Evolutionary conservation across 2,888 invertebrate genomes (phyloP).

Genomic region (Amphipoea oculea): DNA sequence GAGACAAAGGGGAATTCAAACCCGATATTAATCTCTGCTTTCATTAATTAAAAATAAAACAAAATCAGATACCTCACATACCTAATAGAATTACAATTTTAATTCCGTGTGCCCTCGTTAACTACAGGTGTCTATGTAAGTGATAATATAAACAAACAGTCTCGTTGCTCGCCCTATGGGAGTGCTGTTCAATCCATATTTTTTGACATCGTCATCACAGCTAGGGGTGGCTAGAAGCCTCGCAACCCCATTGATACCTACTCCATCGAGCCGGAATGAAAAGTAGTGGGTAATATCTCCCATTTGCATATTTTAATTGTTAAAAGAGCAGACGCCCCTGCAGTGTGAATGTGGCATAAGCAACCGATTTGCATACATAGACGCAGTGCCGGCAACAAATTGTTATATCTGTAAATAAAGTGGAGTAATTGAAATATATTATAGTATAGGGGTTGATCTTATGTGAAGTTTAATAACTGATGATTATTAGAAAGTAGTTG

Average conservation of each 20-base stretch:
- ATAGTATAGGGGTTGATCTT: not conserved
- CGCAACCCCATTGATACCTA: conserved; percentile 77
- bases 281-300: conserved; percentile 88
- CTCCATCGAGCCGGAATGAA: conserved; percentile 85
- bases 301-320: conserved; percentile 91
- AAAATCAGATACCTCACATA: conserved; percentile 20
- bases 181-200: conserved; percentile 70
- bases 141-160: conserved; percentile 69
- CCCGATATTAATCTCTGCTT: not conserved
- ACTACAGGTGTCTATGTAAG: conserved; percentile 54
- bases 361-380: conserved; percentile 86
- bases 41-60: conserved; percentile 16
- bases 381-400: conserved; percentile 77
- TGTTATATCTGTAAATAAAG: conserved; percentile 82
- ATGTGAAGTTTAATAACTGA: conserved; percentile 8
- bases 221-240: conserved; percentile 67
- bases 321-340: conserved; percentile 76
- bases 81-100: conserved; percentile 36
- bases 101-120: conserved; percentile 32
- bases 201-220: conserved; percentile 76
- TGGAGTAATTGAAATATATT: conserved; percentile 76
- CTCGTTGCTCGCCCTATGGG: conserved; percentile 48
- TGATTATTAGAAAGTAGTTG: conserved; percentile 9
- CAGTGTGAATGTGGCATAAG: conserved; percentile 85
- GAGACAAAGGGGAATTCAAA: not conserved